Conservation (phyloP, 2,113 vertebrate genomes). For the Heterotis niloticus region DNA sequence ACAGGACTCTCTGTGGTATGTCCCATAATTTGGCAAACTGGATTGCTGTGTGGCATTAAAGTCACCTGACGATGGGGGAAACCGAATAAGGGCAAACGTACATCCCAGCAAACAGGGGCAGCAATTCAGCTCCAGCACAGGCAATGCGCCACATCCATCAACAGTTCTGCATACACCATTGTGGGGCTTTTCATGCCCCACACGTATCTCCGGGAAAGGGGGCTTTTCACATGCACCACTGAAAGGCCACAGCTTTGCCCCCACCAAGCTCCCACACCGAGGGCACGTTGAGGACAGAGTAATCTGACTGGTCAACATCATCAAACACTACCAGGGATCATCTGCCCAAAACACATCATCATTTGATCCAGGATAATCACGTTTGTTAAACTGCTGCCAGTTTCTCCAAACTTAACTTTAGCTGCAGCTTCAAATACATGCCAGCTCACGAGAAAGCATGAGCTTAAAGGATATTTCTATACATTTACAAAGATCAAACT, state of each 20-base stretch:
- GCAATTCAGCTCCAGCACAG: conserved; percentile 22
- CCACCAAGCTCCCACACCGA: conserved; percentile 2
- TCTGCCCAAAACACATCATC: conserved; percentile 23
- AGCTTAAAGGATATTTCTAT: too few species aligned
- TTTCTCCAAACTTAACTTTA: conserved; percentile 16
- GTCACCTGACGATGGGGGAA: conserved; percentile 36
- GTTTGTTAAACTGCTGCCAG: conserved; percentile 15
- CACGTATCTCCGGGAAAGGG: background rate
- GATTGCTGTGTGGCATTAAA: conserved; percentile 32
- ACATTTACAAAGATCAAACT: too few species aligned
- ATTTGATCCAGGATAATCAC: conserved; percentile 24
- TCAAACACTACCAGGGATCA: conserved; percentile 11
- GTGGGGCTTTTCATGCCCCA: background rate
- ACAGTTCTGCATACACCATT: background rate
- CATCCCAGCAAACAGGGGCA: conserved; percentile 20
- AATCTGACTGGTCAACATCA: conserved; percentile 22
- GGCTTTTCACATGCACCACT: background rate
- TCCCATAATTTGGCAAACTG: conserved; percentile 38
- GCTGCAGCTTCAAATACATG: conserved; percentile 18
- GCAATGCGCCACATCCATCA: conserved; percentile 11
- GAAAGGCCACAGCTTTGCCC: background rate
- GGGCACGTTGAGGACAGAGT: background rate
- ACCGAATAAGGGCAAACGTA: conserved; percentile 31
- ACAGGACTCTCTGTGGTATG: conserved; percentile 30
- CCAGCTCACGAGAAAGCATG: conserved; percentile 13